These are phyloP conservation scores for Geopemphigus sp. DNA, from an alignment of 1,140 invertebrate genomes.

Conservation along the genomic window DNA sequence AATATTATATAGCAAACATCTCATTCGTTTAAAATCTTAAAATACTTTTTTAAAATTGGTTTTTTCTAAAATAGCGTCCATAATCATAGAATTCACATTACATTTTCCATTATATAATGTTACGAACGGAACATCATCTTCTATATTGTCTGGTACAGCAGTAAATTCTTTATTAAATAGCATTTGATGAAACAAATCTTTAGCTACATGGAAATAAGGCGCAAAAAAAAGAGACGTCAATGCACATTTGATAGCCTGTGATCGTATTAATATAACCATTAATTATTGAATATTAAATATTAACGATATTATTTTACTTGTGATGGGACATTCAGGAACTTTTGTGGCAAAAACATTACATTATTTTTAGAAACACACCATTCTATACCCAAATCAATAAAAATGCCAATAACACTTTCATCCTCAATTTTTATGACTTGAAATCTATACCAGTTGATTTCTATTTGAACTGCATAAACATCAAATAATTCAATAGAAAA, in stretches of 20 bases:
- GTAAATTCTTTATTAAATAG: constrained; percentile 32
- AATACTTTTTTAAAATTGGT: constrained; percentile 17
- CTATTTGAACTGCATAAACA: constrained; percentile 29
- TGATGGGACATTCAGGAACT: constrained; percentile 13
- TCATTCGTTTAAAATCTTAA: neutral
- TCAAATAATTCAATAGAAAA: constrained; percentile 5
- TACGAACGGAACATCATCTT: constrained; percentile 8
- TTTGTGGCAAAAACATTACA: constrained; percentile 31
- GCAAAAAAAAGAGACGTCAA: constrained; percentile 20
- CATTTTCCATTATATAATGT: constrained; percentile 36
- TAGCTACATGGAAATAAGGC: constrained; percentile 16
- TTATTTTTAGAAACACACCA: neutral
- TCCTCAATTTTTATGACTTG: constrained; percentile 30
- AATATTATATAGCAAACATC: too few relatives aligned
- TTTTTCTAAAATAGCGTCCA: neutral
- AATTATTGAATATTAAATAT: neutral
- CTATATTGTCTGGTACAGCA: constrained; percentile 30
- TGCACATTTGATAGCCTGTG: constrained; percentile 27
- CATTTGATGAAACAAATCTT: neutral
- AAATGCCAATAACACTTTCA: constrained; percentile 10
- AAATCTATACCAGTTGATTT: constrained; percentile 36
- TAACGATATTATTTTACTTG: constrained; percentile 17
- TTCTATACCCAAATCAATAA: constrained; percentile 43
- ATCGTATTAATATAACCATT: neutral
- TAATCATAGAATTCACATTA: constrained; percentile 1